Base-by-base conservation (phyloP, 2,113 vertebrate species). In the Gadus chalcogrammus region DNA sequence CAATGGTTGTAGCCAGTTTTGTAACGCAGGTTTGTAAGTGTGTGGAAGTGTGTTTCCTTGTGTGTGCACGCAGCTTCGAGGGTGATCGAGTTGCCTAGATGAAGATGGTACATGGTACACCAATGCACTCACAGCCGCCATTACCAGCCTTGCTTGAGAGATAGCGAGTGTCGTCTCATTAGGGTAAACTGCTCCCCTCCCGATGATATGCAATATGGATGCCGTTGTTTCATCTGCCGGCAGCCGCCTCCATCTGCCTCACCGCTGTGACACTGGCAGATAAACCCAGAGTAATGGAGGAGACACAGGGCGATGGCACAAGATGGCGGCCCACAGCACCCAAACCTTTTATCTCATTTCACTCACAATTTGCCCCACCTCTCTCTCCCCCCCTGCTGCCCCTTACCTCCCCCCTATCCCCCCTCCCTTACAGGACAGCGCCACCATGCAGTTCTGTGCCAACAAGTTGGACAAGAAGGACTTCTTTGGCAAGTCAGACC, bases 391-490 rank as follows among this genome's bases (percentile, higher is more conserved):
- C 22, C 61, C 38, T n/a, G 67, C 13, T 8, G 35, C 59, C 42
- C 8, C 6, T 18, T 65, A 17, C 66, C 48, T 68, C 18, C 24
- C 35, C 38, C n/a, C 62, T 64, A 78, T 42, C 70, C 31, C 31
- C 60, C 22, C 61, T 11, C 70, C 35, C 20, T 66, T 61, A 72
- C 85, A 96, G 94, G 94, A 95, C 69, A 92, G 94, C 3, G 93
- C 93, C 72, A 96, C 94, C 0, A 95, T 95, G 95, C 95, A 97
- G 90, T 95, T 96, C 82, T 96, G 95, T 76, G 95, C 94, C 88
- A 96, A 95, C 87, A 96, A 96, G 74, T 88, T 97, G 89, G 95
- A 96, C 87, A 97, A 97, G 89, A 97, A 97, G 72, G 95, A 97
- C 71, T 97, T 97, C 83, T 97, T 97, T 28, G 95, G 95, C 67